Evolutionary conservation across 2,888 invertebrate genomes (phyloP), one percentile per base, ranked within the genome.

Genomic region (Athalia circularis): DNA sequence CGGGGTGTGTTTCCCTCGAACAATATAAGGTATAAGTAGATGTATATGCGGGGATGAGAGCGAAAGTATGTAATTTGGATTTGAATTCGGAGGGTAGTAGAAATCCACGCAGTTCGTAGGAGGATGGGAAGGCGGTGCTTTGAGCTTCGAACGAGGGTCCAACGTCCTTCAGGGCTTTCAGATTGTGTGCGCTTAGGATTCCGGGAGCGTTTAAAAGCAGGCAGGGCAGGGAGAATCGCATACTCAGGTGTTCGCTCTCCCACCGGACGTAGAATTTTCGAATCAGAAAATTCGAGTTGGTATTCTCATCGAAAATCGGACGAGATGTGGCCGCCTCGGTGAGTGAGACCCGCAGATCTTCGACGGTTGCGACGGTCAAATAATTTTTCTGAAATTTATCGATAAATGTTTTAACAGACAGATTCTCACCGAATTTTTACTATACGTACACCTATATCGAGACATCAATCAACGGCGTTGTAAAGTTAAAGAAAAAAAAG

Each of bases 161-260:
- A 4, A 43, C 45, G 70, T 72, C 47, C 70, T 57, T 72, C 7
- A n/a, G 59, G 70, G 70, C 29, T 72, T 72, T 72, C 52, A 45
- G 57, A 72, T 59, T 72, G 70, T 72, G 52, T 72, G 70, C 70
- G 57, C 59, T 72, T 72, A 57, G 70, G 70, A 72, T 72, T 72
- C 70, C 70, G 47, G 15, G 59, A 57, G 59, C 59, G 70, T 72
- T 72, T 59, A 57, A 47, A 57, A 72, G 70, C 70, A 59, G 57
- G 62, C 75, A 50, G 48, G 48, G 13, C 29, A 13, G 47, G 62
- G 62, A 59, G 57, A 75, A 75, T 64, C 79, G 86, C 87, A 86
- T 88, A 85, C 87, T 88, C 88, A 89, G 88, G 88, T 89, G 88
- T 86, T 84, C 84, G 85, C 82, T 87, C 87, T 86, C 88, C 87